Percentiles rank a stretch among this genome's conserved stretches.
phyloP scores from a whole-genome alignment of 2,888 invertebrate genomes.

The Plebejus anna region DNA sequence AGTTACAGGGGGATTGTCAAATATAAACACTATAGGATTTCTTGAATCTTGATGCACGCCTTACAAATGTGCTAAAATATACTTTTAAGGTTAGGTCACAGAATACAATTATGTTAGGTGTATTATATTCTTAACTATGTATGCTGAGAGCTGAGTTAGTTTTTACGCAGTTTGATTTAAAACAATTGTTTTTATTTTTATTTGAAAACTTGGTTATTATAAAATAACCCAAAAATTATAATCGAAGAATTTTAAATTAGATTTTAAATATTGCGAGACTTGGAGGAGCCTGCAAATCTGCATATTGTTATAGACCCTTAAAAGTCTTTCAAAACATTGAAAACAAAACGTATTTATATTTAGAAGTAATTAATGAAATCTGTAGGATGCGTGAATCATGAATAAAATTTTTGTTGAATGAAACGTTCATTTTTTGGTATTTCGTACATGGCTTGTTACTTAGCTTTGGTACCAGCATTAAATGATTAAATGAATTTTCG shows the following conservation, averaged over 20 bases:
- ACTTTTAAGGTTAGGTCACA: no score
- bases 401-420: background rate
- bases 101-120: no score
- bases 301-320: background rate
- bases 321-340: slow-evolving; percentile 10
- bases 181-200: no score
- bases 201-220: no score
- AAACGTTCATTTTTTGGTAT: background rate
- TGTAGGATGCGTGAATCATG: background rate
- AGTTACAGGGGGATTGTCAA: background rate
- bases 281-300: background rate
- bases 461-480: background rate
- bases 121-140: no score
- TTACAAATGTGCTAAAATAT: no score
- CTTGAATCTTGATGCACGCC: background rate
- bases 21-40: background rate
- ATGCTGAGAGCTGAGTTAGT: no score
- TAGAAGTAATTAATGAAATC: slow-evolving; percentile 8
- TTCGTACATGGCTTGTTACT: background rate
- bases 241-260: no score
- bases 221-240: no score
- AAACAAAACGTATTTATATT: slow-evolving; percentile 17
- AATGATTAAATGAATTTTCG: background rate
- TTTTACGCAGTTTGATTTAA: no score
- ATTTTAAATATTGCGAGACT: background rate